phyloP scores from a whole-genome alignment of 2,888 invertebrate genomes.

The Andrena bucephala region DNA sequence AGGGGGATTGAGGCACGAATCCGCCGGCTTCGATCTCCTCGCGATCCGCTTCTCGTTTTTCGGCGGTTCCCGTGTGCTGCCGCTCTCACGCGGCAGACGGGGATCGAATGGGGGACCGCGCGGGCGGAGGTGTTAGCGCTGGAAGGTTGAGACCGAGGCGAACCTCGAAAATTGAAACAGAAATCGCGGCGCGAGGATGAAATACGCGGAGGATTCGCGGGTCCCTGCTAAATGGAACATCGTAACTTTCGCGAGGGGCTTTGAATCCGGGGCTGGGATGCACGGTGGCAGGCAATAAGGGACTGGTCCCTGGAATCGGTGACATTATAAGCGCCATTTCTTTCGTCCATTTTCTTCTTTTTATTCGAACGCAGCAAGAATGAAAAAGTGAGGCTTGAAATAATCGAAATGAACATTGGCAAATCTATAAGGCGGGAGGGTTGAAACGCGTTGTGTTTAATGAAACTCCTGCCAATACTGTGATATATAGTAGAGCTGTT shows the following conservation, averaged over 20 bases:
- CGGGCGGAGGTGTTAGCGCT: not conserved
- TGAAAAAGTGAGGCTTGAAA: not conserved
- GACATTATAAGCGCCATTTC: conserved; percentile 9
- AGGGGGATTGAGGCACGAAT: conserved; percentile 13
- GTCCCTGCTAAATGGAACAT: conserved; percentile 67
- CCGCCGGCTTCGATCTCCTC: conserved; percentile 32
- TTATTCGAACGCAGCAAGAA: not conserved
- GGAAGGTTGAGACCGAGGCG: conserved; percentile 26
- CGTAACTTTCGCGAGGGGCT: conserved; percentile 64
- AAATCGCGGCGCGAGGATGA: conserved; percentile 65
- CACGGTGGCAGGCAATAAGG: conserved; percentile 55
- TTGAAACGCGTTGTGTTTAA: too few relatives aligned
- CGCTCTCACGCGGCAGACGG: not conserved
- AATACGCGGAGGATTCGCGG: conserved; percentile 58
- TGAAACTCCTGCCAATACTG: too few relatives aligned
- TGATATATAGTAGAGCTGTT: too few relatives aligned
- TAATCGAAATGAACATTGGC: not conserved
- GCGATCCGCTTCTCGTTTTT: conserved; percentile 35
- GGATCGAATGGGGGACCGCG: not conserved
- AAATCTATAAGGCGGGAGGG: too few relatives aligned
- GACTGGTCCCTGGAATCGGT: conserved; percentile 36
- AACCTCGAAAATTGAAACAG: conserved; percentile 70
- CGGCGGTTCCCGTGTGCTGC: not conserved
- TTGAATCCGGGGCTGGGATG: conserved; percentile 31
- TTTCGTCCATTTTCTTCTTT: too few relatives aligned